Percentiles rank a stretch among this genome's conserved stretches.
Evolutionary conservation across 2,888 invertebrate genomes (phyloP).

Genomic region (Rhingia rostrata): DNA sequence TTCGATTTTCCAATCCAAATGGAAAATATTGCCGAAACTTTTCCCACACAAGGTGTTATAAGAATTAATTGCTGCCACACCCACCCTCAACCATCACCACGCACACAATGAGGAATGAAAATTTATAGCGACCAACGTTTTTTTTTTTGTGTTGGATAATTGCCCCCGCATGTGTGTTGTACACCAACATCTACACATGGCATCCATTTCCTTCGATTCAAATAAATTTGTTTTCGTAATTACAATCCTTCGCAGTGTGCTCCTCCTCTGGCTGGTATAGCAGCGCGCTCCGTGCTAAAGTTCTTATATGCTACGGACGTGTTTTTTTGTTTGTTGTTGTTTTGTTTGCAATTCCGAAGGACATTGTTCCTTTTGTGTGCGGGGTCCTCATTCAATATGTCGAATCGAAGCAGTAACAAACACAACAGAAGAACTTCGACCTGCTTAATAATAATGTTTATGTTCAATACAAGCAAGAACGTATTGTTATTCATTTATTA

Average conservation of each 20-base stretch:
- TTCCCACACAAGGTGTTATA: conserved; percentile 53
- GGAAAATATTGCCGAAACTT: conserved; percentile 41
- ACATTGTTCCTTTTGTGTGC: conserved; percentile 48
- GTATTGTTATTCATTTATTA: conserved; percentile 73
- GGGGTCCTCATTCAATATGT: conserved; percentile 59
- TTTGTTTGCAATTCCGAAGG: conserved; percentile 23
- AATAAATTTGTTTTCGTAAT: conserved; percentile 58
- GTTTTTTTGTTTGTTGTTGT: not conserved
- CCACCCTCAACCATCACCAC: conserved; percentile 5
- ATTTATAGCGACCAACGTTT: conserved; percentile 67
- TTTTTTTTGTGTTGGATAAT: conserved; percentile 59
- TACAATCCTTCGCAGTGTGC: conserved; percentile 40
- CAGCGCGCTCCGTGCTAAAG: conserved; percentile 21
- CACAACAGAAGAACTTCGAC: conserved; percentile 61
- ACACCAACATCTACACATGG: conserved; percentile 12
- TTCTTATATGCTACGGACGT: conserved; percentile 14
- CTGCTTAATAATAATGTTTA: conserved; percentile 71
- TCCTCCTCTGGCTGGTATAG: conserved; percentile 4
- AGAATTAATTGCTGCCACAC: conserved; percentile 50
- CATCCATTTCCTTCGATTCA: conserved; percentile 35
- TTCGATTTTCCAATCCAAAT: conserved; percentile 12
- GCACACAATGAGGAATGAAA: conserved; percentile 33
- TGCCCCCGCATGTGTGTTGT: conserved; percentile 52
- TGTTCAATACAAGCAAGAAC: conserved; percentile 63
- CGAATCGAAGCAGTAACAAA: conserved; percentile 67